Percentiles rank a stretch among this genome's conserved stretches.
phyloP scores from a whole-genome alignment of 2,888 invertebrate genomes.

The Euzetes globulus region DNA sequence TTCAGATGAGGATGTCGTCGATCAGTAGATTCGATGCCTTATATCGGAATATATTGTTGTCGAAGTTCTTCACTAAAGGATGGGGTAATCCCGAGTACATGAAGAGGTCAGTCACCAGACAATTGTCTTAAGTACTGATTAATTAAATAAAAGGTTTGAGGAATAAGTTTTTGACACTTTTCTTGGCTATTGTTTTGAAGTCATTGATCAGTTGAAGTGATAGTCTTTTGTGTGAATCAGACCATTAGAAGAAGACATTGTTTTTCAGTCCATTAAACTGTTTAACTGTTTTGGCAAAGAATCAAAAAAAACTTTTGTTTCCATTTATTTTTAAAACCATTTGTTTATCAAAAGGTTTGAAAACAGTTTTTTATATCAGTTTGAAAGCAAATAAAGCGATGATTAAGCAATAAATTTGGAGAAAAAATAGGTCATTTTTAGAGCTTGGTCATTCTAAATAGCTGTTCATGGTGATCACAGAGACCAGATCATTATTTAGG shows the following conservation, averaged over 20 bases:
- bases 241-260: background rate
- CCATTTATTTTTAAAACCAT: background rate
- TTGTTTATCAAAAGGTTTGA: background rate
- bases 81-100: conserved; percentile 92
- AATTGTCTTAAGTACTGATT: background rate
- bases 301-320: background rate
- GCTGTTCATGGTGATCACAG: no score
- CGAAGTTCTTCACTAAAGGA: conserved; percentile 88
- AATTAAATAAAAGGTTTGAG: no score
- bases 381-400: no score
- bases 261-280: background rate
- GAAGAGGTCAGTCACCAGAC: conserved; percentile 58
- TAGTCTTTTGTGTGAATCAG: background rate
- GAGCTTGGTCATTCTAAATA: no score
- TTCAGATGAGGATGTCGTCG: background rate
- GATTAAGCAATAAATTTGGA: no score
- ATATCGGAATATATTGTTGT: conserved; percentile 75
- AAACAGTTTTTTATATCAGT: no score
- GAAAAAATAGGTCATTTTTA: no score
- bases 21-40: conserved; percentile 49
- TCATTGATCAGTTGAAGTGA: no score
- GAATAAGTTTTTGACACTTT: no score
- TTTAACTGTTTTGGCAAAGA: background rate
- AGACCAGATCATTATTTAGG: no score
- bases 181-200: no score